phyloP scores from a whole-genome alignment of 2,113 vertebrate genomes.

The Mirounga angustirostris region DNA sequence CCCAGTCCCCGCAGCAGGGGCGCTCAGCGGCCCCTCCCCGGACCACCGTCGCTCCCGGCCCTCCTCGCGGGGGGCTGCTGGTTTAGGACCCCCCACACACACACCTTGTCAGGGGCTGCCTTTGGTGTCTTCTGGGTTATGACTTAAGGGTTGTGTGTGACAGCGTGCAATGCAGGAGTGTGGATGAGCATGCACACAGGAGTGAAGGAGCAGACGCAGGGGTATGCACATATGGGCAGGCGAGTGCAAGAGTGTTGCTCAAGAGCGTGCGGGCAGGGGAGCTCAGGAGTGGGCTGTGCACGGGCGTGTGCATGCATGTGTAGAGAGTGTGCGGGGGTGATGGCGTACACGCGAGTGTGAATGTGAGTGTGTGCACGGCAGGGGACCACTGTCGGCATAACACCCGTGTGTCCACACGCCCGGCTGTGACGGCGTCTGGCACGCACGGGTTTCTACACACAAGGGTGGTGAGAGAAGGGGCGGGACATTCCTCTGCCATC shows the following conservation, averaged over 20 bases:
- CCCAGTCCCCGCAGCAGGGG: not conserved
- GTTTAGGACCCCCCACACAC: rapidly evolving
- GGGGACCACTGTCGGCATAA: no score
- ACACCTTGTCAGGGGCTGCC: rapidly evolving
- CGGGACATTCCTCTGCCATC: rapidly evolving
- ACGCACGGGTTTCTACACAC: not conserved
- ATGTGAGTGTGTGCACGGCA: rapidly evolving
- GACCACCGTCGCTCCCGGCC: no score
- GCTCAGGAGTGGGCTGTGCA: not conserved
- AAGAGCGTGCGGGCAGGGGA: no score
- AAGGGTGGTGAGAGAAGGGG: not conserved
- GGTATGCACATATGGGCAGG: rapidly evolving
- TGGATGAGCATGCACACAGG: not conserved
- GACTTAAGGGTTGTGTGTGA: not conserved
- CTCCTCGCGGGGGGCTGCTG: no score
- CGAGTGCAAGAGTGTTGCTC: rapidly evolving
- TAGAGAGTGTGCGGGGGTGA: not conserved
- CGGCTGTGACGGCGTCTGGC: not conserved
- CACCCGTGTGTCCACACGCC: not conserved
- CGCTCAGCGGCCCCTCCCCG: not conserved
- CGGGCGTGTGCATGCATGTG: not conserved
- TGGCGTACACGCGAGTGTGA: not conserved
- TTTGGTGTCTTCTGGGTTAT: not conserved
- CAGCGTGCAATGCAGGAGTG: no score
- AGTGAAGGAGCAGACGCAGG: not conserved